These are phyloP conservation scores for Tetrao urogallus DNA, from an alignment of 2,113 vertebrate species.

Conservation along the genomic window DNA sequence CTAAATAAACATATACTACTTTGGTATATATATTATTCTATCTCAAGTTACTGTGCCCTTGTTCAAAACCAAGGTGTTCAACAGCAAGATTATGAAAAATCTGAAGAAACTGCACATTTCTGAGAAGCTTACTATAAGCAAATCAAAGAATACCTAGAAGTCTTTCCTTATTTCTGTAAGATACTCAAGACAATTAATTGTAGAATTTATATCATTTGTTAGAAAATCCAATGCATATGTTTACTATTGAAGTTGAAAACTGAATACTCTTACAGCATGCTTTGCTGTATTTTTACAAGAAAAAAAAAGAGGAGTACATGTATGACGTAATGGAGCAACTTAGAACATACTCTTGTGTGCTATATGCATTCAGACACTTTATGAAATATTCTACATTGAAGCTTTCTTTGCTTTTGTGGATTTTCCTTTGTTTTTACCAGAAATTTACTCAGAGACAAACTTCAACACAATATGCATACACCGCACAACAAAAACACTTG, in stretches of 20 bases:
- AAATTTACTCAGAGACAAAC: background rate
- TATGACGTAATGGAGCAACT: background rate
- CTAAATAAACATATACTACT: background rate
- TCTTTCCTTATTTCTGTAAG: background rate
- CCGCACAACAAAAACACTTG: background rate
- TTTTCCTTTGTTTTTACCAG: background rate
- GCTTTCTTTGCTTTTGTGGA: background rate
- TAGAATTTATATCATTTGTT: background rate
- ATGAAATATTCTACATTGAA: background rate
- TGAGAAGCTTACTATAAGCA: background rate
- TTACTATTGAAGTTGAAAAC: background rate
- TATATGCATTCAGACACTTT: background rate
- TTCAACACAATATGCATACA: background rate
- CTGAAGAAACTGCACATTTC: accelerated
- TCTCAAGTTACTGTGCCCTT: background rate
- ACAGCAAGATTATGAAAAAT: background rate
- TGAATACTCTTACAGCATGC: background rate
- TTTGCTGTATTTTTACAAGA: background rate
- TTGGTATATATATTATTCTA: background rate
- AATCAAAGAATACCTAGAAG: background rate
- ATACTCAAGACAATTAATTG: background rate
- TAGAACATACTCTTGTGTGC: too few relatives aligned
- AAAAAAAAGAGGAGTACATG: background rate
- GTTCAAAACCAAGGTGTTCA: background rate
- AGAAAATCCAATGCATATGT: background rate